A percentile compares a stretch with the other conserved stretches of the same genome.
These are phyloP conservation scores for Vesta saturnalis DNA, from an alignment of 2,888 invertebrate species.

Conservation along the genomic window DNA sequence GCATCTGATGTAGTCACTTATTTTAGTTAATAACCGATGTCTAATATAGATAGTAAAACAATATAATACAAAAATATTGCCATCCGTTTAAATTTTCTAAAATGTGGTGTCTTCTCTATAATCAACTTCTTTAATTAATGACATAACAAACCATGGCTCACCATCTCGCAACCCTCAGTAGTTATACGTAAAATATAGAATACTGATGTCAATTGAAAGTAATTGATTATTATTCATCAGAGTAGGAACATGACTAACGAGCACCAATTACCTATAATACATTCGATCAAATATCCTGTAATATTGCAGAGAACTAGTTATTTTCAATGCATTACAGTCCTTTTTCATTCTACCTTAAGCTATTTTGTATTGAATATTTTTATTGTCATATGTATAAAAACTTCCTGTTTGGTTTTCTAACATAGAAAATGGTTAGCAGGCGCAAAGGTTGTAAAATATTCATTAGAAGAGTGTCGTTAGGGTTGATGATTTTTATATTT, in stretches of 20 bases:
- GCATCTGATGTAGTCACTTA: too few species aligned
- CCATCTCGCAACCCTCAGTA: too few species aligned
- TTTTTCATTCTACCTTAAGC: not conserved
- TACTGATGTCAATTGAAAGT: not conserved
- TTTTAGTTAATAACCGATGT: too few species aligned
- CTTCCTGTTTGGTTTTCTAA: constrained; percentile 8
- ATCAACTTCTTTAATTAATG: too few species aligned
- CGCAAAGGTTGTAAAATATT: constrained; percentile 25
- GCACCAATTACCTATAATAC: constrained; percentile 11
- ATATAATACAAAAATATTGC: too few species aligned
- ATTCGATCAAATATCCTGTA: not conserved
- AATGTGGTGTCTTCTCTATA: too few species aligned
- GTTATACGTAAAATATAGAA: not conserved
- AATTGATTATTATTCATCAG: constrained; percentile 12
- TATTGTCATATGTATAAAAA: not conserved
- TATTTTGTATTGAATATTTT: not conserved
- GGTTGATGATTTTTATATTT: constrained; percentile 21
- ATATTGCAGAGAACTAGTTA: not conserved
- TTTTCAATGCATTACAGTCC: not conserved
- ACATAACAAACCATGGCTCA: too few species aligned
- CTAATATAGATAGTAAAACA: too few species aligned
- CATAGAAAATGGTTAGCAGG: constrained; percentile 15
- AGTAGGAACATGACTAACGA: constrained; percentile 8
- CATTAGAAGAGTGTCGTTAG: constrained; percentile 25
- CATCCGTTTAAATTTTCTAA: too few species aligned